A percentile compares a stretch with the other conserved stretches of the same genome.
These are phyloP conservation scores for Calliphora vomitoria DNA, from an alignment of 2,888 invertebrate genomes.

Conservation along the genomic window DNA sequence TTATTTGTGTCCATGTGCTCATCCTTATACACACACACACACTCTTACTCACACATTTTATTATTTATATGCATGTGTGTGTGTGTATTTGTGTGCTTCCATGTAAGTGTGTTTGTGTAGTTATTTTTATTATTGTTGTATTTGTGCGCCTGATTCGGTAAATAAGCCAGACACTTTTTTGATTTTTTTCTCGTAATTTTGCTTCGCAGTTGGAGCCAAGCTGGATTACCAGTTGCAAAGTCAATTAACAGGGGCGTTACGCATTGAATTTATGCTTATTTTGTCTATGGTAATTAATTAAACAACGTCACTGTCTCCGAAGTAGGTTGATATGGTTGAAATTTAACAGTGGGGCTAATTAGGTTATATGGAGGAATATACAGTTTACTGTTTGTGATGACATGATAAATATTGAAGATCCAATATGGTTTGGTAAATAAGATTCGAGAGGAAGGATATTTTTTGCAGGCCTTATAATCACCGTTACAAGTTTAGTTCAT, in stretches of 20 bases:
- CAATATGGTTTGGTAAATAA: too few species aligned
- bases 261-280: slow-evolving; percentile 28
- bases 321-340: not conserved
- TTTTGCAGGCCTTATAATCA: too few species aligned
- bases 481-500: too few species aligned
- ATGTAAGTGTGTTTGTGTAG: slow-evolving; percentile 39
- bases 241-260: slow-evolving; percentile 72
- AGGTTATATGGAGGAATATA: not conserved
- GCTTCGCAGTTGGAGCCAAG: slow-evolving; percentile 70
- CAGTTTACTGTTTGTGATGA: too few species aligned
- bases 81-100: slow-evolving; percentile 17
- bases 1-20: slow-evolving; percentile 7
- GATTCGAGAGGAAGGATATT: too few species aligned
- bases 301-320: slow-evolving; percentile 45
- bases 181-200: slow-evolving; percentile 47
- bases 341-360: slow-evolving; percentile 23
- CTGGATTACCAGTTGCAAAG: slow-evolving; percentile 74
- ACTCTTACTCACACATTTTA: slow-evolving; percentile 2
- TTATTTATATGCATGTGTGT: not conserved
- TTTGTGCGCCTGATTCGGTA: slow-evolving; percentile 68
- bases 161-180: slow-evolving; percentile 69
- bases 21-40: slow-evolving; percentile 1
- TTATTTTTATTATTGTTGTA: slow-evolving; percentile 45
- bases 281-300: slow-evolving; percentile 52
- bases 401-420: too few species aligned